A percentile compares a stretch with the other conserved stretches of the same genome.
phyloP scores from a whole-genome alignment of 2,888 invertebrate species.

The Choreutis nemorana region DNA sequence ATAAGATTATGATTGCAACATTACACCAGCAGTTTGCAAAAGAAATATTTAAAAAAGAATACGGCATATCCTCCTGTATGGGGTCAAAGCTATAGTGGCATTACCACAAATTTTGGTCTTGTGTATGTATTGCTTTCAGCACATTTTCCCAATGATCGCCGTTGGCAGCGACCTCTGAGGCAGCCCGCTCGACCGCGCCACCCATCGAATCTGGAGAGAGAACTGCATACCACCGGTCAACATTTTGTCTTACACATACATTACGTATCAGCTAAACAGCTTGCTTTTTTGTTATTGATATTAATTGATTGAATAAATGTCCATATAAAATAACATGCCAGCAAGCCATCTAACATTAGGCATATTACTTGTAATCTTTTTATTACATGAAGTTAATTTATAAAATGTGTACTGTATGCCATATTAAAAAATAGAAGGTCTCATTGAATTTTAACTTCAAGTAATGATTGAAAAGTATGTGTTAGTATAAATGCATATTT shows the following conservation, averaged over 20 bases:
- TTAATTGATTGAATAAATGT: too few species aligned
- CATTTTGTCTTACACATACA: slow-evolving; percentile 38
- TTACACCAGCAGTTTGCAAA: too few species aligned
- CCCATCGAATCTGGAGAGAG: slow-evolving; percentile 61
- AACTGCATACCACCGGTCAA: slow-evolving; percentile 65
- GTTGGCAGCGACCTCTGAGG: slow-evolving; percentile 69
- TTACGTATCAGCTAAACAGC: too few species aligned
- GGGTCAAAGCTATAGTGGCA: slow-evolving; percentile 45
- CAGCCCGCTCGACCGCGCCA: slow-evolving; percentile 55
- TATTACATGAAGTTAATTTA: neutral
- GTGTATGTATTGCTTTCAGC: slow-evolving; percentile 65
- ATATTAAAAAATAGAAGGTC: too few species aligned
- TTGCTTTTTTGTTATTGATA: too few species aligned
- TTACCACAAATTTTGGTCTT: slow-evolving; percentile 65
- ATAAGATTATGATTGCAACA: too few species aligned
- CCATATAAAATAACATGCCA: too few species aligned
- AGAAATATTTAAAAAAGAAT: slow-evolving; percentile 53
- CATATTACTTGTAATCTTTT: neutral
- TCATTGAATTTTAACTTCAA: too few species aligned
- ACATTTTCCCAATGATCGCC: slow-evolving; percentile 74
- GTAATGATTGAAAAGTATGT: too few species aligned
- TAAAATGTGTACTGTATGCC: too few species aligned
- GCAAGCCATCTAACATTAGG: too few species aligned
- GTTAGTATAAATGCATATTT: too few species aligned
- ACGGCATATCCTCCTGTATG: slow-evolving; percentile 47